Evolutionary conservation across 2,113 vertebrate species (phyloP).

Genomic region (Tachycineta bicolor): DNA sequence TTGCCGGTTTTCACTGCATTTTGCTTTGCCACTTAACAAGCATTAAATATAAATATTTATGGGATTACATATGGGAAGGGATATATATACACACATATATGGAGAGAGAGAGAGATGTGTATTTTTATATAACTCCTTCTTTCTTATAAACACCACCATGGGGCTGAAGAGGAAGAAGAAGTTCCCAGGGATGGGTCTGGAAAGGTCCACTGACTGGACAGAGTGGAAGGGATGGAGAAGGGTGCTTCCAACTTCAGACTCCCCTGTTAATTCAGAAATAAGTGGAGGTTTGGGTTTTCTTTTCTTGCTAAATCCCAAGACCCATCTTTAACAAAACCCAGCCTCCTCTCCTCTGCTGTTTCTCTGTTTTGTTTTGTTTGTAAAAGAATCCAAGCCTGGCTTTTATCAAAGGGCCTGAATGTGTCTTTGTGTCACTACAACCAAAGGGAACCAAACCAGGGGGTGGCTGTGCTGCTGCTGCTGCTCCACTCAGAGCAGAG

Average conservation of each 20-base stretch:
- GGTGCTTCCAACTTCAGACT: background rate
- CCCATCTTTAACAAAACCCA: slow-evolving; percentile 2
- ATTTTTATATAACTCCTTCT: background rate
- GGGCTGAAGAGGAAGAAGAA: background rate
- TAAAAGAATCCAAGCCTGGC: slow-evolving; percentile 18
- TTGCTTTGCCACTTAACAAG: background rate
- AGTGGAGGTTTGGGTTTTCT: background rate
- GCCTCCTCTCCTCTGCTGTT: background rate
- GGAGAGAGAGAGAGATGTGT: background rate
- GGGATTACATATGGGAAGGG: background rate
- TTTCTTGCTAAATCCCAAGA: background rate
- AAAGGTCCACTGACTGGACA: background rate
- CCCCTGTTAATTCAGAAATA: background rate
- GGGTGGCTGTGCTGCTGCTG: background rate
- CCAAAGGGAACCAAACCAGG: background rate
- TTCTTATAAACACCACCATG: background rate
- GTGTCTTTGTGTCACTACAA: background rate
- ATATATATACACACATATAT: fast-evolving
- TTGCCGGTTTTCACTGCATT: background rate
- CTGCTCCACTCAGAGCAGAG: background rate
- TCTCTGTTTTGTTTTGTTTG: background rate
- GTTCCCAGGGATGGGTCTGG: background rate
- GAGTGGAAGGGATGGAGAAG: background rate
- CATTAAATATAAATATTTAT: background rate
- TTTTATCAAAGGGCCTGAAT: slow-evolving; percentile 44